These are phyloP conservation scores for Apostichopus leukothele DNA, from an alignment of 53 echinoderm and acorn worm genomes.

Conservation along the genomic window DNA sequence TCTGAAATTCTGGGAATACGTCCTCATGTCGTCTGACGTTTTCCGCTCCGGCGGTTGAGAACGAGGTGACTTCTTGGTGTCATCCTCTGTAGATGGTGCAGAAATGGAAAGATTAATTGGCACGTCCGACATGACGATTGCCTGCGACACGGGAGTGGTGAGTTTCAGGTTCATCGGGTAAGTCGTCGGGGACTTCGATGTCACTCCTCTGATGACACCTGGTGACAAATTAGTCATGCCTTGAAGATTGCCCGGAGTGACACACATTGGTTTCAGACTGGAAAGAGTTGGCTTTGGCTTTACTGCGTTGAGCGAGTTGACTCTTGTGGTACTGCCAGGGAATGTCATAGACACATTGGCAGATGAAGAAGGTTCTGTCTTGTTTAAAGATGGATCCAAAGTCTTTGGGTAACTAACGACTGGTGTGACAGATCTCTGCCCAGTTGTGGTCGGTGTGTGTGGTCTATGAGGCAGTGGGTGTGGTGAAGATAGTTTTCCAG, in stretches of 20 bases:
- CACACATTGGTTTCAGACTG: not conserved
- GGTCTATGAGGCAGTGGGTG: not conserved
- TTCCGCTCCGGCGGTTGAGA: not conserved
- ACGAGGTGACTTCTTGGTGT: not conserved
- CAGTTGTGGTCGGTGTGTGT: not conserved
- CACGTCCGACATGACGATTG: not conserved
- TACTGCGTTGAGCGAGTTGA: not conserved
- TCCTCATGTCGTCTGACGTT: not conserved
- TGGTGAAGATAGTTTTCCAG: not conserved
- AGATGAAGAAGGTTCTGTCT: not conserved
- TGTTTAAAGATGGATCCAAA: not conserved
- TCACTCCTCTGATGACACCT: not conserved
- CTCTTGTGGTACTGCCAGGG: not conserved
- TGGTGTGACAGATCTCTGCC: not conserved
- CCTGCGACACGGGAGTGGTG: not conserved
- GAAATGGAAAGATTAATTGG: constrained; percentile 4
- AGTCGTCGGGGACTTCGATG: not conserved
- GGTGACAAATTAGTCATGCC: not conserved
- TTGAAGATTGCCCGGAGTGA: not conserved
- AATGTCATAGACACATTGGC: constrained; percentile 28
- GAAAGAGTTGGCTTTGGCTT: not conserved
- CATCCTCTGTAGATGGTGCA: not conserved
- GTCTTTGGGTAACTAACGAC: not conserved
- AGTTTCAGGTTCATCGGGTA: not conserved
- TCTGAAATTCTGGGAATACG: constrained; percentile 13